phyloP scores from a whole-genome alignment of 2,888 invertebrate species.

The Leptarthrus brevirostris region DNA sequence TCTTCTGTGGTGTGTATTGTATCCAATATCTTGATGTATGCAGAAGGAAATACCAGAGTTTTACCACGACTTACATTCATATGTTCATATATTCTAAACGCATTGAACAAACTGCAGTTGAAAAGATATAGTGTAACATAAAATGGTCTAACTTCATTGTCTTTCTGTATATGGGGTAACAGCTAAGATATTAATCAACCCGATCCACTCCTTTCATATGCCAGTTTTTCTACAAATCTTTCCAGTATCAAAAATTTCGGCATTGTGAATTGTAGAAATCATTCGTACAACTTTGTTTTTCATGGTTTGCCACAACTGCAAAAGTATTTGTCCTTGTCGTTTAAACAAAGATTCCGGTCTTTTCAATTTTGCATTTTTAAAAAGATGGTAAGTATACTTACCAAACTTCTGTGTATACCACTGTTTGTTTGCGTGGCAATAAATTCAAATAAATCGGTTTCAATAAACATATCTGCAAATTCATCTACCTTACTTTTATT shows the following conservation, averaged over 20 bases:
- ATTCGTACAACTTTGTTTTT: too few relatives aligned
- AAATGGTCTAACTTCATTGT: not conserved
- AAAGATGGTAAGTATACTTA: not conserved
- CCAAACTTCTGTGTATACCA: not conserved
- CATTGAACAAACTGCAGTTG: not conserved
- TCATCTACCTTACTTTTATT: not conserved
- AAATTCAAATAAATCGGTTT: conserved; percentile 8
- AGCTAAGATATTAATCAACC: not conserved
- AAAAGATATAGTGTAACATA: conserved; percentile 8
- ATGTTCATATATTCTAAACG: not conserved
- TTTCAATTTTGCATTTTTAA: conserved; percentile 3
- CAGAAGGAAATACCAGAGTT: not conserved
- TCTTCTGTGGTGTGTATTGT: not conserved
- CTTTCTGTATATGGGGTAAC: not conserved
- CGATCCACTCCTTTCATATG: conserved; percentile 1
- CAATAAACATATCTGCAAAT: not conserved
- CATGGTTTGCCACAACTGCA: not conserved
- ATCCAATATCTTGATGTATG: not conserved
- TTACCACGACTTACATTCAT: not conserved
- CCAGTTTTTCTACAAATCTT: conserved; percentile 5
- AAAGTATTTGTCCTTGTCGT: not conserved
- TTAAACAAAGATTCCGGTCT: not conserved
- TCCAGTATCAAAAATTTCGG: not conserved
- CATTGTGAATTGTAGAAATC: too few relatives aligned
- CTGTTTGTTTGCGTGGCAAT: not conserved